These are phyloP conservation scores for Etheostoma nigrum DNA, from an alignment of 2,797 vertebrate species.

Conservation along the genomic window DNA sequence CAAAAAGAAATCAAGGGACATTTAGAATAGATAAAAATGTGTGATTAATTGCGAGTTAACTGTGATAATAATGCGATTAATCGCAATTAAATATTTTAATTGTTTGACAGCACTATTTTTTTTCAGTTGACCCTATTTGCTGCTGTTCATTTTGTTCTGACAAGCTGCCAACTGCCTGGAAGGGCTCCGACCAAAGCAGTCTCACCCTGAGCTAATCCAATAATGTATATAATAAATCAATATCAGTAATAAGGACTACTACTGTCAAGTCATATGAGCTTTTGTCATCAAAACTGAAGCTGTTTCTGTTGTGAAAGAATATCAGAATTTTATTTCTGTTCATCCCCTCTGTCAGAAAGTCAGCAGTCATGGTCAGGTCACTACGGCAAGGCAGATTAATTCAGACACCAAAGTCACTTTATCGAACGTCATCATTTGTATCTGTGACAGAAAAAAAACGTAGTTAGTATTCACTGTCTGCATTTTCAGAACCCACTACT, in stretches of 20 bases:
- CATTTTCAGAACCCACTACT: neutral
- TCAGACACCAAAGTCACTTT: neutral
- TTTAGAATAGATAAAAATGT: no score
- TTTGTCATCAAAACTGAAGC: slow-evolving; percentile 1
- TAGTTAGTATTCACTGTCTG: neutral
- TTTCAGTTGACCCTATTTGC: slow-evolving; percentile 16
- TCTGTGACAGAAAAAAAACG: neutral
- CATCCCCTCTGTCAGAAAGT: slow-evolving; percentile 1
- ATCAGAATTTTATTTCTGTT: neutral
- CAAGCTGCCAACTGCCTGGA: slow-evolving; percentile 21
- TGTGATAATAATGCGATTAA: no score
- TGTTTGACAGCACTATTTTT: neutral
- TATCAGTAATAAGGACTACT: neutral
- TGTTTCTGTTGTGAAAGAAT: neutral
- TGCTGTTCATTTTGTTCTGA: slow-evolving; percentile 1
- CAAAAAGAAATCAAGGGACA: no score
- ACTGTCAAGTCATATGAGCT: neutral
- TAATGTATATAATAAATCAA: slow-evolving; percentile 6
- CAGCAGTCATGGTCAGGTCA: slow-evolving; percentile 18
- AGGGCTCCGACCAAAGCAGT: slow-evolving; percentile 15
- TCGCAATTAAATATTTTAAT: no score
- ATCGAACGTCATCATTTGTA: neutral
- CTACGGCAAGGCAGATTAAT: neutral
- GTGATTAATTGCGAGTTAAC: no score
- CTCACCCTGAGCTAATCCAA: neutral